Evolutionary conservation across 2,113 vertebrate species (phyloP).

Genomic region (Callospermophilus lateralis): DNA sequence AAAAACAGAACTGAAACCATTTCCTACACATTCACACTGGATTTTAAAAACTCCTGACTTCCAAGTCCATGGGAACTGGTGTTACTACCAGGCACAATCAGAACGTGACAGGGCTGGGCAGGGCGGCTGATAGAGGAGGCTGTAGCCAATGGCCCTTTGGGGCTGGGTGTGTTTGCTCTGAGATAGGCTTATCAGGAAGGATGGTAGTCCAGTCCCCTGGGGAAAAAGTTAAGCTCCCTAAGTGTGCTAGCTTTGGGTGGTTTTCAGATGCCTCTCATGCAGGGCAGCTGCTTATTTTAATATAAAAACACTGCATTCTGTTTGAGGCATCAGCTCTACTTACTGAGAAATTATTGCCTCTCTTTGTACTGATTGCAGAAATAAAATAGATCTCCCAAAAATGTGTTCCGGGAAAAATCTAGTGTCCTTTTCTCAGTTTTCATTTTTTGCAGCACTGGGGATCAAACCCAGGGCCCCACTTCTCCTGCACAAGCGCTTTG

Average conservation of each 20-base stretch:
- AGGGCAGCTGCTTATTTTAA: constrained; percentile 1
- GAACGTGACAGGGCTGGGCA: background rate
- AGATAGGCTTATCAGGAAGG: constrained; percentile 39
- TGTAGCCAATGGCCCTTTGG: background rate
- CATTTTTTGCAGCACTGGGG: too few species aligned
- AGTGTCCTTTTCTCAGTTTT: background rate
- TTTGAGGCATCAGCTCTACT: background rate
- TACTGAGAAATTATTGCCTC: background rate
- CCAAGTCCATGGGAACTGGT: background rate
- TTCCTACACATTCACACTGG: constrained; percentile 14
- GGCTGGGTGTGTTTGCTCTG: background rate
- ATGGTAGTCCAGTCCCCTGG: background rate
- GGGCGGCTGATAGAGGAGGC: background rate
- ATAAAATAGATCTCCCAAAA: background rate
- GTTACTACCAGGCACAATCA: background rate
- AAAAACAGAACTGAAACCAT: background rate
- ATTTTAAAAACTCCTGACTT: constrained; percentile 28
- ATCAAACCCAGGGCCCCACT: too few species aligned
- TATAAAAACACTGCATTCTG: background rate
- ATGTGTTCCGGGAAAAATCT: background rate
- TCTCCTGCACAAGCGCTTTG: too few species aligned
- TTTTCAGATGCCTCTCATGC: background rate
- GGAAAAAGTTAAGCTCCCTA: background rate
- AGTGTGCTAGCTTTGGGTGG: background rate
- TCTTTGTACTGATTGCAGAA: background rate